Evolutionary conservation across 2,113 vertebrate species (phyloP), one percentile per base, ranked within the genome.

Genomic region (Corvus moneduloides): DNA sequence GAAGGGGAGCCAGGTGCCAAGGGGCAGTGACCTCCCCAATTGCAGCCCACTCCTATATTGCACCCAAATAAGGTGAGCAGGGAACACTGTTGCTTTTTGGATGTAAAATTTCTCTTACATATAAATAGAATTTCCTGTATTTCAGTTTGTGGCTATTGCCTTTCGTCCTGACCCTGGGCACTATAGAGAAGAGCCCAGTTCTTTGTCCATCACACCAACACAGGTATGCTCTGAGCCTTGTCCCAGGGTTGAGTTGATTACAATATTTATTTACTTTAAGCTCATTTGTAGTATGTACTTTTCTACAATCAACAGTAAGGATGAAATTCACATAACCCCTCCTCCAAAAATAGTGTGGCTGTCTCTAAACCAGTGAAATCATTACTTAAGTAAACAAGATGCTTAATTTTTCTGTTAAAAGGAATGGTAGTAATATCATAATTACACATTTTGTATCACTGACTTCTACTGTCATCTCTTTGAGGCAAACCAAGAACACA

Each of bases 351-450:
- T 23, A 81, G 33, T 0, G 1, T 26, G 22, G 17, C 67, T 86
- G 22, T 62, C 64, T 83, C 71, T 77, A 43, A 95, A 64, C 51
- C 39, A 78, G 82, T 92, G 76, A 94, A 96, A 95, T 77, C 33
- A 67, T 85, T 74, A 79, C 55, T 84, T 93, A 69, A 86, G 55
- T 69, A 94, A 96, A 90, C 63, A 90, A 76, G 19, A 62, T 80
- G 17, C 82, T 89, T 90, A n/a, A 93, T 76, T 81, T 88, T 48
- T 84, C 35, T 63, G n/a, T 64, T 84, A 90, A 79, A 85, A 85
- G 39, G 33, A 91, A 76, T 35, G 17, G 51, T 15, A 88, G 24
- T 21, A 74, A 51, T 69, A 78, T 23, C 9, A 35, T 24, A 10
- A 61, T 61, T 79, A 68, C 16, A 72, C 35, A 49, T 68, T 63